Evolutionary conservation across 2,888 invertebrate species (phyloP), one percentile per base, ranked within the genome.

Genomic region (Cosmia trapezina): DNA sequence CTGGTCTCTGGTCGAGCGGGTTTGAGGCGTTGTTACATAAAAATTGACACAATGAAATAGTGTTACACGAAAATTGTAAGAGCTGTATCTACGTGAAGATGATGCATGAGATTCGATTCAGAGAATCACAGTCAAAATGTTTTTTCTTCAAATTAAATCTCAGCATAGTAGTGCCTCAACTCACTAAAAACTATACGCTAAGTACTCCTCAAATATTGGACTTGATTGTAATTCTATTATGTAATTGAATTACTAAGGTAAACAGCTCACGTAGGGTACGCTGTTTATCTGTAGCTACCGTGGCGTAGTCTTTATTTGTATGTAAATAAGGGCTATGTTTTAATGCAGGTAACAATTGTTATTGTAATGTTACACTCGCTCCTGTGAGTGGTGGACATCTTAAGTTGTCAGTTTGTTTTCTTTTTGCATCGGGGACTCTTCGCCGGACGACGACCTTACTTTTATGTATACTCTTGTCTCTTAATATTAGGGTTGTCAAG

Each of bases 341-440:
- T 62, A 68, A 76, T 69, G 70, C 76, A 82, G 74, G 78, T 84
- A 84, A 75, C 83, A 63, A 85, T 94, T 95, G 94, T 94, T 94
- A 94, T 96, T 95, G 92, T 95, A 94, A 94, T 94, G 91, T 91
- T 90, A 93, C 92, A 92, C 92, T 93, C 85, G 88, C 81, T 83
- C 74, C 85, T 78, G 83, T 86, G 89, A 92, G 90, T 90, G 87
- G 88, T 90, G 94, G 94, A 94, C 93, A 93, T 94, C 94, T 95
- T 93, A 91, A 93, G 91, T 93, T 94, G 94, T 94, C 93, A 94
- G 93, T 92, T 92, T 94, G 92, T 94, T 95, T 94, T 95, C 93
- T 94, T 95, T 94, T 93, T 92, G 93, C 92, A 91, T 90, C 90
- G 90, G 90, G 83, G 86, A 85, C 91, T 90, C 93, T 94, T 87